phyloP scores from a whole-genome alignment of 2,888 invertebrate genomes.

The Eulithis testata region DNA sequence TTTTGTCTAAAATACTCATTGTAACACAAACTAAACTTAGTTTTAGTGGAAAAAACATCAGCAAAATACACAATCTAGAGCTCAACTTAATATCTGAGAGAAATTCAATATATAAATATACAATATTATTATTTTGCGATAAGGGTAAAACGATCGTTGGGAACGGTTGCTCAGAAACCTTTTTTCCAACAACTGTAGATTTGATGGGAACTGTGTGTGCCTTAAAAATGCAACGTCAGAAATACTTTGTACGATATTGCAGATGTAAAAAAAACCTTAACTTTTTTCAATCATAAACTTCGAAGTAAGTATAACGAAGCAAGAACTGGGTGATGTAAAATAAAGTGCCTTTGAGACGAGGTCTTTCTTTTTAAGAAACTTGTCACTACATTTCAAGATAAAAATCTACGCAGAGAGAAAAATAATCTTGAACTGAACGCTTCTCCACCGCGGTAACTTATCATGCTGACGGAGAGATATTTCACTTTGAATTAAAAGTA shows the following conservation, averaged over 20 bases:
- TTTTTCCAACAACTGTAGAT: conserved; percentile 28
- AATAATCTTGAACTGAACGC: too few species aligned
- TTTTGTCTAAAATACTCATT: too few species aligned
- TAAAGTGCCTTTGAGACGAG: background rate
- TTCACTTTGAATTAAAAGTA: too few species aligned
- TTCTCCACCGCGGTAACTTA: too few species aligned
- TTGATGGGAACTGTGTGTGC: conserved; percentile 20
- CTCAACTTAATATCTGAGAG: conserved; percentile 23
- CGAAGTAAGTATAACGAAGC: background rate
- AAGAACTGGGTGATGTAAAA: background rate
- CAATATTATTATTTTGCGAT: conserved; percentile 30
- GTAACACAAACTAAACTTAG: too few species aligned
- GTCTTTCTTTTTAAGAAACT: too few species aligned
- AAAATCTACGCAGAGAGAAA: too few species aligned
- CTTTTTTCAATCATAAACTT: background rate
- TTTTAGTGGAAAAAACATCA: conserved; percentile 7
- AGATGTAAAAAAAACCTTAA: background rate
- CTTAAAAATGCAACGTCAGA: background rate
- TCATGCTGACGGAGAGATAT: too few species aligned
- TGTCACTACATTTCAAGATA: too few species aligned
- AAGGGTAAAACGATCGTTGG: conserved; percentile 29
- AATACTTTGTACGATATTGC: background rate
- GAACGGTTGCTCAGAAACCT: conserved; percentile 22
- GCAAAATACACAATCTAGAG: conserved; percentile 7
- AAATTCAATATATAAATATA: conserved; percentile 27